Base-by-base conservation (phyloP, 1,140 invertebrate genomes). In the Neocloeon triangulifer region DNA sequence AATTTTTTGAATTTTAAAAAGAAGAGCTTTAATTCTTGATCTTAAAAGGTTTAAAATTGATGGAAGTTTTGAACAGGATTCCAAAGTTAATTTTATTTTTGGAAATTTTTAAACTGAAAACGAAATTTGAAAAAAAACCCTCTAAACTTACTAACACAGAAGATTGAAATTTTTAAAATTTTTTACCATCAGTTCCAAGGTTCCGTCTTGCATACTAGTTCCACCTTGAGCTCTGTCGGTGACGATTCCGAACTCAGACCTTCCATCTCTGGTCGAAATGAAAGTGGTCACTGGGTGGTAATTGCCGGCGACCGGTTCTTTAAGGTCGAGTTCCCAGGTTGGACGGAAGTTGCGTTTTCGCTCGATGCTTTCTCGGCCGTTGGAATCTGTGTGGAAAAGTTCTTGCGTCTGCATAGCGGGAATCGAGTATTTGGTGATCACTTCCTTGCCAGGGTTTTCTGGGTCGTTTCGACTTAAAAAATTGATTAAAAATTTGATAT, bases 311-410 rank as follows among this genome's bases (percentile, higher is more conserved):
- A 69, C 51, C 8, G 61, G 62, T 50, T 76, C 72, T n/a, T 38
- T 34, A 0, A 43, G 14, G 2, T 39, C 39, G 15, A 45, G 25
- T 37, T 51, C 46, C 72, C 70, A 95, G 2, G 75, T 75, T 4
- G 76, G 69, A 16, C 86, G 52, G 32, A 64, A 64, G 46, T 94
- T 64, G 25, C 69, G 49, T 34, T 60, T 53, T 30, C 89, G 59
- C 41, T 72, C 65, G 19, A 95, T 44, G 47, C 84, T 69, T 53
- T 96, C 80, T 22, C 89, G 58, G 0, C 88, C 91, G 54, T 96
- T 97, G 1, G 84, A 74, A 51, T 97, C 92, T 0, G 91, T 97
- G 45, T 75, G 91, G 49, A 95, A 96, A 1, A 59, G 53, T 0
- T 61, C 63, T 4, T 69, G 55, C 0, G 70, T 70, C 1, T 60